phyloP scores from a whole-genome alignment of 2,888 invertebrate genomes.

The Perizoma affinitatum region DNA sequence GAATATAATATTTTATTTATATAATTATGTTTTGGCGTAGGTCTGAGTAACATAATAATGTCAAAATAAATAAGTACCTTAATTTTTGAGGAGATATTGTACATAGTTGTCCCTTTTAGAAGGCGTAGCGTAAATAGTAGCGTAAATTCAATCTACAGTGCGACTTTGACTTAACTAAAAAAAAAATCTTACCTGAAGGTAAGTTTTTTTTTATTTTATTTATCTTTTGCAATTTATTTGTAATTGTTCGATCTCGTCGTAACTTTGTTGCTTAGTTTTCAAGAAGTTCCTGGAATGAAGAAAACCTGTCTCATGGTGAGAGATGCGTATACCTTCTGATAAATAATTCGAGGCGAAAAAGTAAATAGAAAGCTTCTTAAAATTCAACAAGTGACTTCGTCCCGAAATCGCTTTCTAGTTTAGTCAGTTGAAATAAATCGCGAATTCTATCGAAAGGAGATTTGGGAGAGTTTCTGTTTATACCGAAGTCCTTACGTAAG shows the following conservation, averaged over 20 bases:
- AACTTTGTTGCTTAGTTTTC: conserved; percentile 44
- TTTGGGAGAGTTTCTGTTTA: conserved; percentile 30
- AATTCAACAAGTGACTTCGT: conserved; percentile 41
- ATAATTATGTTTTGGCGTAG: conserved; percentile 8
- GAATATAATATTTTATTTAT: conserved; percentile 7
- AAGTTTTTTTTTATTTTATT: conserved; percentile 36
- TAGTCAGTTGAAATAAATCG: conserved; percentile 38
- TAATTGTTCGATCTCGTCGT: conserved; percentile 36
- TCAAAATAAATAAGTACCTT: conserved; percentile 9
- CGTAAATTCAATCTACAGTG: conserved; percentile 7
- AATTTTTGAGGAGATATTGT: neutral
- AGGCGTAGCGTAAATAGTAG: too few relatives aligned
- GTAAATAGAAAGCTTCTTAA: conserved; percentile 41
- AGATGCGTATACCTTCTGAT: conserved; percentile 34
- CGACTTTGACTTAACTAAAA: conserved; percentile 31
- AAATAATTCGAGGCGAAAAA: conserved; percentile 39
- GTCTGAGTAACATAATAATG: conserved; percentile 7
- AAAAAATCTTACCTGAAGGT: too few relatives aligned
- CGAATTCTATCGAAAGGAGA: conserved; percentile 28
- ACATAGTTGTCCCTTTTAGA: too few relatives aligned
- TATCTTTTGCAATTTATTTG: conserved; percentile 41
- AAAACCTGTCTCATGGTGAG: conserved; percentile 36
- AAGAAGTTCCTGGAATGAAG: conserved; percentile 38
- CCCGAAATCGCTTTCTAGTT: conserved; percentile 41
- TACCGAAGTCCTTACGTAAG: conserved; percentile 12